Conservation (phyloP, 37 sponge, comb jelly and placozoan species). For the Tethya wilhelma region DNA sequence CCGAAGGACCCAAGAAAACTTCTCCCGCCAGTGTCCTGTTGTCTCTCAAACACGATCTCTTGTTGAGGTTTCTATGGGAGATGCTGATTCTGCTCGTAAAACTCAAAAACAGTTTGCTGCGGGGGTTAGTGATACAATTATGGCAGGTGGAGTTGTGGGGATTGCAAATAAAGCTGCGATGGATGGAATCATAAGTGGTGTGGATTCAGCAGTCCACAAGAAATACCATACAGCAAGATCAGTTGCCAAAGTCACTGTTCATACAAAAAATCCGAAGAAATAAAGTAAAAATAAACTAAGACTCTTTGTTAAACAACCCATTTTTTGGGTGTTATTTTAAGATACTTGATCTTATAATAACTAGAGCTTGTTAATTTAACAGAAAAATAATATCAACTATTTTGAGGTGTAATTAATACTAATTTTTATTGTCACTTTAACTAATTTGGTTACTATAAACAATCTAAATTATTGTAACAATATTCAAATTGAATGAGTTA, state of each 20-base stretch:
- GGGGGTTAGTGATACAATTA: slow-evolving; percentile 4
- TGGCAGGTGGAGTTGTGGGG: slow-evolving; percentile 33
- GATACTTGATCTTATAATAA: too few species aligned
- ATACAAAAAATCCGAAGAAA: not conserved
- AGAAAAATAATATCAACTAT: too few species aligned
- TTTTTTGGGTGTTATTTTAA: too few species aligned
- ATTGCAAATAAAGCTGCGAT: not conserved
- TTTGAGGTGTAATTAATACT: too few species aligned
- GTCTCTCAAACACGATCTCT: slow-evolving; percentile 24
- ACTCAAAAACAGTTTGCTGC: slow-evolving; percentile 10
- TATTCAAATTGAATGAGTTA: too few species aligned
- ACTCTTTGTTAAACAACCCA: too few species aligned
- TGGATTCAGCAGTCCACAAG: slow-evolving; percentile 26
- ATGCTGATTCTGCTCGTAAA: slow-evolving; percentile 12
- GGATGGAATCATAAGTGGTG: slow-evolving; percentile 20
- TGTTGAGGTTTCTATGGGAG: not conserved
- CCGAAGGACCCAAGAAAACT: slow-evolving; percentile 24
- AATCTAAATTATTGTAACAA: too few species aligned
- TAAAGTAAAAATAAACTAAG: too few species aligned
- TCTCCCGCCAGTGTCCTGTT: slow-evolving; percentile 17
- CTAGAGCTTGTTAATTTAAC: too few species aligned
- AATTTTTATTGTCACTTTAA: too few species aligned
- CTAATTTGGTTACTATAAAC: too few species aligned
- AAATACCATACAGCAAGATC: slow-evolving; percentile 16
- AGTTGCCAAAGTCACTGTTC: not conserved